Evolutionary conservation across 2,113 vertebrate genomes (phyloP), one percentile per base, ranked within the genome.

Genomic region (Macroglossus sobrinus): DNA sequence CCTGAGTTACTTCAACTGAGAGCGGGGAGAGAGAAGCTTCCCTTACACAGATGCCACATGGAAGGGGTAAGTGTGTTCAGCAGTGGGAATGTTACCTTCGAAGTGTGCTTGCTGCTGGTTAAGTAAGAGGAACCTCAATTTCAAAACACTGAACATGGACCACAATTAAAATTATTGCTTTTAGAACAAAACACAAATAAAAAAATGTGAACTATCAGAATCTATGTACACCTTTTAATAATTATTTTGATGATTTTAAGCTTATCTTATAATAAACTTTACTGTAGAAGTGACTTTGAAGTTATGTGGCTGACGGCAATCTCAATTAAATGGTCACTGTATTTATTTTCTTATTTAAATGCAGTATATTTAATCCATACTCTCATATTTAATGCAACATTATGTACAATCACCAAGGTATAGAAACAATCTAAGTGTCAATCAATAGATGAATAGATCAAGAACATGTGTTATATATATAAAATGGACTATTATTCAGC

Each of bases 231-330:
- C 2, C 15, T 86, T 50, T 89, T 4, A 57, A 10, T 14, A 10
- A 63, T 68, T 79, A 71, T 53, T 84, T 63, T 79, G 55, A 93
- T 72, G 7, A 86, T 55, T 91, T 79, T 79, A 90, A 59, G 8
- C 11, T 81, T 64, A 68, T 26, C 78, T 87, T 74, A n/a, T 21
- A 63, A 74, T 33, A 6, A 26, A 74, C 8, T 57, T 84, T 55
- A 68, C 14, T 12, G 1, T 38, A 78, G 30, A 68, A 72, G 57
- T 71, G 40, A 35, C 47, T 74, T 84, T 24, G 5, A 53, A 40
- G 19, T 72, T 59, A 18, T 21, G 0, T 45, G 30, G 21, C 64
- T 50, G 12, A 68, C 38, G 19, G 47, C 43, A 66, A 7, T 66
- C 14, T 57, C 69, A 68, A 5, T 79, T 79, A 38, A 79, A 47